Evolutionary conservation across 2,113 vertebrate genomes (phyloP), one percentile per base, ranked within the genome.

Genomic region (Balaeniceps rex): DNA sequence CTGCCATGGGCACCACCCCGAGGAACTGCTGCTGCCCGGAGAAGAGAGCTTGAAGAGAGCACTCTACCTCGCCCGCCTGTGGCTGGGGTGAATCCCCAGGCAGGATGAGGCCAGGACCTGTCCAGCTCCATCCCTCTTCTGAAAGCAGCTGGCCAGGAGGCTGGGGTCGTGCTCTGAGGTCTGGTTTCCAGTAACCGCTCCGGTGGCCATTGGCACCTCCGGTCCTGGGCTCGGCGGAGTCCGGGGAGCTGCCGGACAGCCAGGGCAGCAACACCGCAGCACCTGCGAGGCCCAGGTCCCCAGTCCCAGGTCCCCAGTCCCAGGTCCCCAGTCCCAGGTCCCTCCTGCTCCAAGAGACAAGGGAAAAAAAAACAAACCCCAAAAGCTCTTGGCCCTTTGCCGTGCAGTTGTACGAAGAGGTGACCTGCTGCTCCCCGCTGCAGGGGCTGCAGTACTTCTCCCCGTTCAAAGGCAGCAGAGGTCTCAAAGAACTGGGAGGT

Each of bases 261-360:
- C 24, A 11, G 71, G n/a, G 54, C 71, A 83, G 70, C 70, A 13
- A 19, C 77, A 33, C 47, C 8, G 0, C 6, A 5, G 29, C 46
- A 51, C 23, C 76, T 38, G 40, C 36, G 36, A 60, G 54, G 21
- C 49, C 17, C 38, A 18, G 55, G 19, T 51, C 58, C 19, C 13
- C 2, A 2, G 14, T 52, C 15, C 36, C 46, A 52, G 0, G 0
- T 51, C 17, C 47, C 42, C n/a, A n/a, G n/a, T n/a, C 49, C 17
- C 38, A 18, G 55, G 19, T 51, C 58, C 19, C 13, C 2, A 2
- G 14, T 52, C 15, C 36, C 46, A 52, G 0, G 0, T 51, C 17
- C 47, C 42, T 76, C 28, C 65, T 44, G 52, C 38, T 68, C 47
- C 61, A 64, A 22, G 9, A 33, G 14, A 31, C 12, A 21, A 71